Base-by-base conservation (phyloP, 2,113 vertebrate genomes). In the Eurystomus gularis region DNA sequence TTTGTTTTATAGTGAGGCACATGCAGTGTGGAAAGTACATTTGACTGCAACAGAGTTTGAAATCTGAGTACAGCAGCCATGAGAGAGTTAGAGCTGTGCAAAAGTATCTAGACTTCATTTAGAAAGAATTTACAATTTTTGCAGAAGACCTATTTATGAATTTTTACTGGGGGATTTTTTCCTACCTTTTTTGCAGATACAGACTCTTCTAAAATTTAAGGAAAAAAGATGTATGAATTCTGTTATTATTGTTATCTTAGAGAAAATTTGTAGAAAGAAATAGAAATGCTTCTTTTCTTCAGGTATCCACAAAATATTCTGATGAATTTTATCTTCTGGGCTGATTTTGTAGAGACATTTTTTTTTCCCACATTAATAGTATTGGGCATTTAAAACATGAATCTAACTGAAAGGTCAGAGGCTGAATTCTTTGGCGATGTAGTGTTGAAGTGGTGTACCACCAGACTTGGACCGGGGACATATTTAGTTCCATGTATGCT, bases 1-100 rank as follows among this genome's bases (percentile, higher is more conserved):
- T 96, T 88, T 84, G 77, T 94, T 94, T 93, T 66, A 77, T 8
- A 66, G 71, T 39, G 68, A 92, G 79, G 48, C 48, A 79, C 44
- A 83, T 60, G 54, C 2, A 2, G 48, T 90, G n/a, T 69, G 48
- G 77, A 69, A 91, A 92, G 46, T 64, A 52, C 54, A 88, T 57
- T 28, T 75, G 18, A 79, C 51, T 7, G 5, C 37, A 91, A n/a
- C 20, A 26, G 79, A 82, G 26, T 35, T 72, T 94, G 73, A 89
- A 95, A 94, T 71, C 26, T 87, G 91, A 92, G 51, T 54, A 58
- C n/a, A 73, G 51, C 33, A 92, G 29, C 11, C 31, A 37, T 81
- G 40, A 90, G 76, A 85, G 48, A 85, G 31, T 25, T 58, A 57
- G 39, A 84, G 25, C 39, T 66, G 19, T 81, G 35, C 52, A 91